These are phyloP conservation scores for Emydocephalus ijimae DNA, from an alignment of 2,113 vertebrate species.

Conservation along the genomic window DNA sequence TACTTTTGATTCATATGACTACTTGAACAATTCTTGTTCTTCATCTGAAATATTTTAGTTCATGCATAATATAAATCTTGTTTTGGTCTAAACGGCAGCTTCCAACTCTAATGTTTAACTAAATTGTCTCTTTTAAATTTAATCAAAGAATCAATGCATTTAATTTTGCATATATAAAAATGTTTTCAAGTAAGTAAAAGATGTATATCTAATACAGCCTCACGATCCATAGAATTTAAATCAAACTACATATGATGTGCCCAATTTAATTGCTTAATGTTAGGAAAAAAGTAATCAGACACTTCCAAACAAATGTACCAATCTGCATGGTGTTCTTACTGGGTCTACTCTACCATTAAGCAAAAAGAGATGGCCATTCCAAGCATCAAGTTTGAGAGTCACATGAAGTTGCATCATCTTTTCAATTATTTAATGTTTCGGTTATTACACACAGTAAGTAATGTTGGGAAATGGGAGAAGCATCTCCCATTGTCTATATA, in stretches of 20 bases:
- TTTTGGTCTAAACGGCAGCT: background rate
- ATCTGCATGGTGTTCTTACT: background rate
- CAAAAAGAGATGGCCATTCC: background rate
- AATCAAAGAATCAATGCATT: background rate
- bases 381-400: background rate
- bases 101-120: background rate
- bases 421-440: background rate
- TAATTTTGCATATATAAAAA: background rate
- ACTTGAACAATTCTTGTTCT: background rate
- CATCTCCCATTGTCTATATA: background rate
- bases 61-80: background rate
- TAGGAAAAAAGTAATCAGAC: background rate
- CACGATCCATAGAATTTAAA: background rate
- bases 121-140: background rate
- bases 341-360: background rate
- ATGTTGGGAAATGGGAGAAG: background rate
- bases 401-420: background rate
- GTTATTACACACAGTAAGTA: background rate
- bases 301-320: background rate
- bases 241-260: background rate
- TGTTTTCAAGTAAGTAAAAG: background rate
- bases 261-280: background rate
- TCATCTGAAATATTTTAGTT: background rate
- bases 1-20: background rate
- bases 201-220: background rate